These are phyloP conservation scores for Galaxea fascicularis DNA, from an alignment of 92 coral and sea anemone species.

Conservation along the genomic window DNA sequence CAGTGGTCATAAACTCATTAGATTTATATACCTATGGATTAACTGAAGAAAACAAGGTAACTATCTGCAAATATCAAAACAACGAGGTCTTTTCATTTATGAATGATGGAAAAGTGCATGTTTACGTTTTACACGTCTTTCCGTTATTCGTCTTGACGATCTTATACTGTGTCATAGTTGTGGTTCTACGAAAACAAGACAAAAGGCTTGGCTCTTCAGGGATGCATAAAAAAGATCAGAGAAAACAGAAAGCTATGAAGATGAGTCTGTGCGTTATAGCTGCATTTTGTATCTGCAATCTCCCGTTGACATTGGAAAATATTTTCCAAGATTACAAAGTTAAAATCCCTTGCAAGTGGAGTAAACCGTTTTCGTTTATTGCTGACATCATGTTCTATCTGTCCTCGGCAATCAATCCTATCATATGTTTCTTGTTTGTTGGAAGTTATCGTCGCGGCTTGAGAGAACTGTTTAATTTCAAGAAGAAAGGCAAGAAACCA, in stretches of 20 bases:
- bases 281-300: slow-evolving; percentile 6
- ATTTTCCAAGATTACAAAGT: neutral
- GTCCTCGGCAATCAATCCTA: slow-evolving; percentile 52
- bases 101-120: neutral
- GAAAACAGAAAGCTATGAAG: slow-evolving; percentile 39
- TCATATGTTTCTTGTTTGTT: slow-evolving; percentile 64
- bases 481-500: neutral
- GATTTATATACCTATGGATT: slow-evolving; percentile 1
- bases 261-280: neutral
- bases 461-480: neutral
- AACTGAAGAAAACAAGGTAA: neutral
- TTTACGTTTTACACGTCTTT: slow-evolving; percentile 16
- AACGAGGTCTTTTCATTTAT: neutral
- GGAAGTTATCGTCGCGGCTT: slow-evolving; percentile 56
- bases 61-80: neutral
- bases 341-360: neutral
- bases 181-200: slow-evolving; percentile 9
- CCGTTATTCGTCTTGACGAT: slow-evolving; percentile 34
- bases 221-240: slow-evolving; percentile 5
- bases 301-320: neutral
- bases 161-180: slow-evolving; percentile 46
- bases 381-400: slow-evolving; percentile 37
- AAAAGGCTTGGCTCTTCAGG: slow-evolving; percentile 9
- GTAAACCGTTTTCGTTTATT: neutral
- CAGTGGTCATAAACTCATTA: slow-evolving; percentile 25